Conservation (phyloP, 2,888 invertebrate genomes). For the Hyposoter dolosus region DNA sequence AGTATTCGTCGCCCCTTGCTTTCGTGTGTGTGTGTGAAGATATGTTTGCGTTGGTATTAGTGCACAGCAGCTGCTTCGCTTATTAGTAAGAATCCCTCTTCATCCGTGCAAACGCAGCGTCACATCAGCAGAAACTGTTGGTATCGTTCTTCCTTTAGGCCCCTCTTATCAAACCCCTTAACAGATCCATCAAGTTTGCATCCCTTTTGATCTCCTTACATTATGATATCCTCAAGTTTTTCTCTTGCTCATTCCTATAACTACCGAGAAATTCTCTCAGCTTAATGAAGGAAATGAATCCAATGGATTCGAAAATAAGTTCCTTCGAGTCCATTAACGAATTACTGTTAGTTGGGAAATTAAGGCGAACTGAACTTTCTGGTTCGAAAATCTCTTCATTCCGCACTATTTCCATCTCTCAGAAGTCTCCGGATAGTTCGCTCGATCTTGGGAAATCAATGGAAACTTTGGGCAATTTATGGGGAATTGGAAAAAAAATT, state of each 20-base stretch:
- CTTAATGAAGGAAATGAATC: neutral
- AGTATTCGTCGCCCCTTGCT: slow-evolving; percentile 42
- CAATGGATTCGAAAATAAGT: slow-evolving; percentile 12
- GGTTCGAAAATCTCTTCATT: neutral
- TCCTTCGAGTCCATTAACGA: neutral
- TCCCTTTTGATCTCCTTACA: slow-evolving; percentile 60
- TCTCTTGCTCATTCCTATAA: slow-evolving; percentile 24
- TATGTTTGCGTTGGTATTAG: neutral
- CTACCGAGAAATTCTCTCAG: slow-evolving; percentile 11
- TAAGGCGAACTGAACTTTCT: neutral
- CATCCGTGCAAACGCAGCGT: slow-evolving; percentile 55
- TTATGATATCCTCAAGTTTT: slow-evolving; percentile 26
- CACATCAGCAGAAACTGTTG: slow-evolving; percentile 51
- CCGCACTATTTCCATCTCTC: neutral
- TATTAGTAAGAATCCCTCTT: slow-evolving; percentile 57
- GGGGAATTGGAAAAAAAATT: neutral
- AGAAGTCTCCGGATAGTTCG: neutral
- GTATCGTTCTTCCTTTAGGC: slow-evolving; percentile 25
- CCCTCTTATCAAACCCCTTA: neutral
- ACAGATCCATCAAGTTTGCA: slow-evolving; percentile 53
- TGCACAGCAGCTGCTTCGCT: slow-evolving; percentile 43
- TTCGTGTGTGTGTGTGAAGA: neutral
- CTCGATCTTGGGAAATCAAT: neutral
- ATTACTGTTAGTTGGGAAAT: neutral
- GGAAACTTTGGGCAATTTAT: neutral